Evolutionary conservation across 2,888 invertebrate genomes (phyloP), one percentile per base, ranked within the genome.

Genomic region (Acleris literana): DNA sequence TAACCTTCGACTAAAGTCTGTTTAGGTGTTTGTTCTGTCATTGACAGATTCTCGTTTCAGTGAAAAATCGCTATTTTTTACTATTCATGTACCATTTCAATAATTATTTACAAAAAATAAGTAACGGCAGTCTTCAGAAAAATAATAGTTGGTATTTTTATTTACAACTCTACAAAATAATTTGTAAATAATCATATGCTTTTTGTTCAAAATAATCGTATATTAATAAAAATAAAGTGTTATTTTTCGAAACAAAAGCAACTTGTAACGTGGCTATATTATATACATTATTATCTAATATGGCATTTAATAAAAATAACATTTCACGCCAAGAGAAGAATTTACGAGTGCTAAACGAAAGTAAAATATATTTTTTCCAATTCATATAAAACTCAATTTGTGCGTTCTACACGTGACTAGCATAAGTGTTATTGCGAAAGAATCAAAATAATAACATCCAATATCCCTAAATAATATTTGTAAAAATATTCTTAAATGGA

Each of bases 401-500:
- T 90, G 91, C 92, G 39, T 87, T 88, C 83, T 84, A 83, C 88
- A 85, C 82, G 79, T 92, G 92, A 92, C 92, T 92, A 92, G 92
- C 90, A 92, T 92, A 86, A 89, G 89, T 90, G 88, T 90, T 92
- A 92, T 92, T 92, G 92, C 92, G 88, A 89, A 84, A 84, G 71
- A 69, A 33, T 54, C 58, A 60, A 62, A 68, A 66, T 57, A 39
- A 68, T 64, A 66, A 64, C 60, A 67, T 64, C 9, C 11, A 68
- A 64, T 56, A 63, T 63, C 25, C 43, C 53, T 67, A 58, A 67
- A 63, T 57, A 55, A 65, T 65, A 64, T 59, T 60, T 57, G 66
- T 66, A 66, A 66, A 65, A 62, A 57, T 66, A 66, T 68, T 51
- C 46, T 56, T 48, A 63, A 33, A 51, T 54, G 62, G 76, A 80